Base-by-base conservation (phyloP, 1,140 invertebrate genomes). In the Drosophila miranda region DNA sequence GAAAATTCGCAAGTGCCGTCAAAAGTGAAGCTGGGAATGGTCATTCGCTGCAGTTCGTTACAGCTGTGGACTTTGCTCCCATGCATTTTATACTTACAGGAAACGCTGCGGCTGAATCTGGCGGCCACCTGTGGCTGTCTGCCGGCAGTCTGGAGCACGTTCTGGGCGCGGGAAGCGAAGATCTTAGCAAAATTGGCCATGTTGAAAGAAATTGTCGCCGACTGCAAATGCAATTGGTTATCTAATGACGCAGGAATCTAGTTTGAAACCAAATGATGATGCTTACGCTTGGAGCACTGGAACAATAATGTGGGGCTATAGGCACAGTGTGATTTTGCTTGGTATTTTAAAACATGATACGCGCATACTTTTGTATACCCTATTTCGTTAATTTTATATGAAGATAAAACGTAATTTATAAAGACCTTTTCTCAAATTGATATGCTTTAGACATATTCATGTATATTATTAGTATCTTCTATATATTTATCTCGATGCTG, bases 111-210 rank as follows among this genome's bases (percentile, higher is more conserved):
- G 67, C 63, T 59, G 48, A 90, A 90, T n/a, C 89, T 81, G n/a
- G 66, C 50, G 30, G 75, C 72, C 49, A 90, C 62, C 76, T 90
- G 89, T 53, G 86, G 77, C 70, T 90, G 75, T 8, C 83, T 78
- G 43, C 89, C 79, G 11, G 77, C 86, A 52, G 70, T 75, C 66
- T 89, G 89, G 23, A 90, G 46, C 42, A 90, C 23, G 14, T 51
- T 53, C 56, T 89, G 86, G 51, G 77, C 79, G 58, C 89, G 84
- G 58, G 67, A 63, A 14, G 86, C 78, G 38, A 89, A 71, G 34
- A 88, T 67, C 67, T 90, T 90, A 58, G 77, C 75, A 84, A 90
- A 79, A 57, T 86, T 90, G 63, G 89, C 79, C 89, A 90, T 90
- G 44, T 77, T 75, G 43, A 52, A 55, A 45, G 38, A 19, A 62